These are phyloP conservation scores for Drosophila ochracea DNA, from an alignment of 2,888 invertebrate species.

Conservation along the genomic window DNA sequence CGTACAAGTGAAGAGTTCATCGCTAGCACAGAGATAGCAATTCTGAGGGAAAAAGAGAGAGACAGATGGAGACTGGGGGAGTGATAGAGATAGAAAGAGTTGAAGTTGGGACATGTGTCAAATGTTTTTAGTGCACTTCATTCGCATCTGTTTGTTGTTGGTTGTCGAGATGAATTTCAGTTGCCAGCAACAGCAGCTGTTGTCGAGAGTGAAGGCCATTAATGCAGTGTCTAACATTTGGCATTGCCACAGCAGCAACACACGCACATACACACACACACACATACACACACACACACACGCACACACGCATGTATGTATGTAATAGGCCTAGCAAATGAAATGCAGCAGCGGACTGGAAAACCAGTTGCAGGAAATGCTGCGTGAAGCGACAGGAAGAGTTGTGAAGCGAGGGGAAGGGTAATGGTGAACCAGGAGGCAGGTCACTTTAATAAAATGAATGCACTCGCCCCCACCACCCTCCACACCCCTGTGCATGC, in stretches of 20 bases:
- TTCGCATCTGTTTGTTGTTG: constrained; percentile 15
- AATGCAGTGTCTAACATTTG: constrained; percentile 20
- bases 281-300: constrained; percentile 8
- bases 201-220: constrained; percentile 46
- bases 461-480: not conserved
- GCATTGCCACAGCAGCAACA: not conserved
- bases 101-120: constrained; percentile 47
- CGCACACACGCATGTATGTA: not conserved
- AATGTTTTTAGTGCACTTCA: constrained; percentile 61
- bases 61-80: not conserved
- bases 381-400: not conserved
- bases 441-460: constrained; percentile 50
- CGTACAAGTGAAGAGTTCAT: not conserved
- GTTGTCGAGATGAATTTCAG: constrained; percentile 47
- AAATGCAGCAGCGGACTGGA: constrained; percentile 40
- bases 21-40: constrained; percentile 4
- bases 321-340: constrained; percentile 55
- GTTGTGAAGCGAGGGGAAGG: not conserved
- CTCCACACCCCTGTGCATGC: constrained; percentile 1
- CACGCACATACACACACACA: constrained; percentile 2
- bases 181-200: constrained; percentile 45
- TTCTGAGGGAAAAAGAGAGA: not conserved
- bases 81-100: not conserved
- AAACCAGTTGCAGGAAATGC: constrained; percentile 8
- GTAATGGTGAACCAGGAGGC: not conserved